Percentiles rank a stretch among this genome's conserved stretches.
These are phyloP conservation scores for Anhinga anhinga DNA, from an alignment of 2,113 vertebrate species.

Conservation along the genomic window DNA sequence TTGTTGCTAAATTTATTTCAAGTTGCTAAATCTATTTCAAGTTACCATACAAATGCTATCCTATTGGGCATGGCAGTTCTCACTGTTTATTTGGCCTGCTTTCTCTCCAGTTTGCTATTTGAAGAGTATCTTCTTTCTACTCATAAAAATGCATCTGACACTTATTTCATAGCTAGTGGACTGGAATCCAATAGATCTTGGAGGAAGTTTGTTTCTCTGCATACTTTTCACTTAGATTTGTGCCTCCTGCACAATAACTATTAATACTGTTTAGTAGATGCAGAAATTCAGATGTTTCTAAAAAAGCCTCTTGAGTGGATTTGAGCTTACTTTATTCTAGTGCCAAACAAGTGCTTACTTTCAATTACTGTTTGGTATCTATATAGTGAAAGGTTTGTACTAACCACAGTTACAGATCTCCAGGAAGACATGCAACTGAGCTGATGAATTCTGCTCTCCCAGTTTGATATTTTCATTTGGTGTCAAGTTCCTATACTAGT, in stretches of 20 bases:
- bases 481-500: background rate
- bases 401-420: background rate
- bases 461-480: background rate
- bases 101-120: background rate
- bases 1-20: too few relatives aligned
- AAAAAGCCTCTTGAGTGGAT: background rate
- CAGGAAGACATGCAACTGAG: background rate
- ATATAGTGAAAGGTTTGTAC: background rate
- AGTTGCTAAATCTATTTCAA: background rate
- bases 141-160: background rate
- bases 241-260: background rate
- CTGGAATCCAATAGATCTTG: background rate
- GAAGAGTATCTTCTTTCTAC: background rate
- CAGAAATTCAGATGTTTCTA: background rate
- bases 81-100: background rate
- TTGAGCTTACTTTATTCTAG: background rate
- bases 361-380: background rate
- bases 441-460: background rate
- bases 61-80: background rate
- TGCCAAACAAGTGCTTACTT: background rate
- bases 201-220: background rate
- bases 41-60: background rate
- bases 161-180: background rate
- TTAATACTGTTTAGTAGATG: background rate
- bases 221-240: background rate